Base-by-base conservation (phyloP, 2,888 invertebrate species). In the Eugnorisma glareosa region DNA sequence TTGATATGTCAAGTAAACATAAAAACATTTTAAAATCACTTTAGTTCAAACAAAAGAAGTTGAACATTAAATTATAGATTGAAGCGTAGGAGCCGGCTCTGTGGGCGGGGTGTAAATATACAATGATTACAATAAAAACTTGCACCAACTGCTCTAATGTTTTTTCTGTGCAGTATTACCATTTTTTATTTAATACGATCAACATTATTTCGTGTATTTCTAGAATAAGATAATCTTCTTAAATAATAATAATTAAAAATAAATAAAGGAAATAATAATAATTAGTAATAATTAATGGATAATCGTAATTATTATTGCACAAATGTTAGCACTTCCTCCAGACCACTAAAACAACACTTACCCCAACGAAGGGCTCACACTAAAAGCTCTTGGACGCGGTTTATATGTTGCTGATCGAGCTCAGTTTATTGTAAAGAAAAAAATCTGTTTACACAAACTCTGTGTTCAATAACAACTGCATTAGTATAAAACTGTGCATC, bases 81-180 rank as follows among this genome's bases (percentile, higher is more conserved):
- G 71, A 63, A 54, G 88, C 83, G 89, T 88, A 86, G 89, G 88
- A 81, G 84, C 76, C 63, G 76, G 81, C 87, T 77, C 81, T 76
- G 94, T 94, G 89, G 94, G 94, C 83, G 93, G 90, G 91, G 89
- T 86, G 89, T 90, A 89, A 91, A 88, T 83, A 84, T 87, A 89
- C 88, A 88, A 88, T 86, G 84, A 89, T 87, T 89, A 85, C 70
- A 79, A 75, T 67, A 86, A 83, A 82, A 88, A 85, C 79, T 48
- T 75, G 83, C 75, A 77, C 64, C 67, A 75, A 82, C 59, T 77
- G 61, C 63, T 79, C 61, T 13, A 48, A 71, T 77, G 63, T 80
- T 83, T 81, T 84, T 82, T 77, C 21, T 81, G 43, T 75, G 75
- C 73, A 76, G 45, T 79, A 7, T 63, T 73, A 40, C 31, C 2